phyloP scores from a whole-genome alignment of 2,888 invertebrate species.

The Cynaeus angustus region DNA sequence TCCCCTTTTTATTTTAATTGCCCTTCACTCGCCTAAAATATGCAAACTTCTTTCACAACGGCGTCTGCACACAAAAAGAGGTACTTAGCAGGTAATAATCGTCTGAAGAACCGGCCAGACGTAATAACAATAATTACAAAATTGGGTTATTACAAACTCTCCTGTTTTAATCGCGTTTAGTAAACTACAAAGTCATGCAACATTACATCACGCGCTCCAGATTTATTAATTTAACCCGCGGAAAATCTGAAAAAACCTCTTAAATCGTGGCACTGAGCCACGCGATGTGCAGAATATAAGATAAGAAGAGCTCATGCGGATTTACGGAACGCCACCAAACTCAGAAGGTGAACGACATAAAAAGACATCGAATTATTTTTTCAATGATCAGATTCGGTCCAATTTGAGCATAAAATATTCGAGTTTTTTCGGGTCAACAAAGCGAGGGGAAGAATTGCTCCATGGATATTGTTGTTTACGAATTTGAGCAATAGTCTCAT shows the following conservation, averaged over 20 bases:
- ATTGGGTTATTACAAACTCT: slow-evolving; percentile 13
- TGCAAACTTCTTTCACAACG: not conserved
- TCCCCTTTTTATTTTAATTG: too few species aligned
- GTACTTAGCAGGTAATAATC: slow-evolving; percentile 15
- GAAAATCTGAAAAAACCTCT: slow-evolving; percentile 14
- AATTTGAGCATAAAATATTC: too few species aligned
- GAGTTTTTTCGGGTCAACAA: slow-evolving; percentile 16
- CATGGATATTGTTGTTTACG: slow-evolving; percentile 42
- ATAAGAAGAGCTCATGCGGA: slow-evolving; percentile 16
- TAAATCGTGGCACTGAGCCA: slow-evolving; percentile 22
- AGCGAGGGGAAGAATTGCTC: not conserved
- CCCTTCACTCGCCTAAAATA: too few species aligned
- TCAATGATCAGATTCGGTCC: slow-evolving; percentile 13
- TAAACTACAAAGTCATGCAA: slow-evolving; percentile 19
- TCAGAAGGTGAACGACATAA: slow-evolving; percentile 20
- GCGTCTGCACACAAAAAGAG: slow-evolving; percentile 1
- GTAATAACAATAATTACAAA: slow-evolving; percentile 25
- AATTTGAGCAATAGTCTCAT: slow-evolving; percentile 40
- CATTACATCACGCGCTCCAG: slow-evolving; percentile 18
- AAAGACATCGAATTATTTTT: slow-evolving; percentile 33
- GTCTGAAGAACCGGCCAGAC: slow-evolving; percentile 10
- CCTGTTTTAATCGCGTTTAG: slow-evolving; percentile 13
- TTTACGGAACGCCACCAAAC: not conserved
- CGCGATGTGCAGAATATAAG: slow-evolving; percentile 25
- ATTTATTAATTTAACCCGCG: slow-evolving; percentile 28